Percentiles rank a stretch among this genome's conserved stretches.
phyloP scores from a whole-genome alignment of 2,888 invertebrate genomes.

The Hofmannophila pseudospretella region DNA sequence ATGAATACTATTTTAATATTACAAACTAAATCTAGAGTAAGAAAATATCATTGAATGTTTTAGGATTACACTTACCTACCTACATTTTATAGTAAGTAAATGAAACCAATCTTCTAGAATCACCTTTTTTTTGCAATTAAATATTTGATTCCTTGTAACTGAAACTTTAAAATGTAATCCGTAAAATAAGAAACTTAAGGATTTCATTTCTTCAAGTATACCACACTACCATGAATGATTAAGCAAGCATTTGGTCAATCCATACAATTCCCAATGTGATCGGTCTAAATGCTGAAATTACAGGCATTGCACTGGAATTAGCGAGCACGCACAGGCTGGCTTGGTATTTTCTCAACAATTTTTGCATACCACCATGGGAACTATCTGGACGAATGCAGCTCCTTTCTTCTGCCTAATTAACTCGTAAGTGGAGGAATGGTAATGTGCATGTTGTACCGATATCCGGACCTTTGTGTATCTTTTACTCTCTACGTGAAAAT shows the following conservation, averaged over 20 bases:
- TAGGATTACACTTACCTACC: too few species aligned
- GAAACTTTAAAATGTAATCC: too few species aligned
- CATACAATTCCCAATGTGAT: constrained; percentile 44
- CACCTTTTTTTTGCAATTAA: too few species aligned
- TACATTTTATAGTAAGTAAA: too few species aligned
- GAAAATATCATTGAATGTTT: too few species aligned
- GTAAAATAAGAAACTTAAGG: too few species aligned
- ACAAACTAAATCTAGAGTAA: too few species aligned
- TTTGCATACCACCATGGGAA: constrained; percentile 74
- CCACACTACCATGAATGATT: not conserved
- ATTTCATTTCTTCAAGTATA: too few species aligned
- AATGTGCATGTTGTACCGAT: constrained; percentile 27
- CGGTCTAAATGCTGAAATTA: constrained; percentile 65
- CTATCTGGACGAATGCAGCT: constrained; percentile 38
- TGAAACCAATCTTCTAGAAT: too few species aligned
- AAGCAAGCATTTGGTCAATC: constrained; percentile 21
- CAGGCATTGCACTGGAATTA: constrained; percentile 45
- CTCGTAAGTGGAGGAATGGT: constrained; percentile 46
- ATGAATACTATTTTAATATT: too few species aligned
- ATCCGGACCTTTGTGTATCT: not conserved
- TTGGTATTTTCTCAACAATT: constrained; percentile 72
- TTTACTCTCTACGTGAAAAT: too few species aligned
- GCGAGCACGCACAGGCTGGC: constrained; percentile 56
- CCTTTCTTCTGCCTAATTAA: constrained; percentile 51
- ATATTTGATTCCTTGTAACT: too few species aligned